Percentiles rank a stretch among this genome's conserved stretches.
Conservation (phyloP, 1,140 invertebrate genomes). For the Drosophila sp. region DNA sequence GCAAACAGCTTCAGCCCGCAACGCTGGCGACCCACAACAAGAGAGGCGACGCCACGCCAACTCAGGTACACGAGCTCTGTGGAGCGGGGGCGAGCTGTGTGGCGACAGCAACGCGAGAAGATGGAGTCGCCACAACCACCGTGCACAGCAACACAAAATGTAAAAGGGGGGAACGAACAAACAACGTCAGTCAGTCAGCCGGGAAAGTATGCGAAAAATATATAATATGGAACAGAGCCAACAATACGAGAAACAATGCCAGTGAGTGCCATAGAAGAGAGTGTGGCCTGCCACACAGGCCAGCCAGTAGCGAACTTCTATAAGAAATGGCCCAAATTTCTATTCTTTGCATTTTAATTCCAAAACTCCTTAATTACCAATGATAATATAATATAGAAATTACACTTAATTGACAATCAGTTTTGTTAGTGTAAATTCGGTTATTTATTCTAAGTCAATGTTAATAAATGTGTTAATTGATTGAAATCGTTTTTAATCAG, state of each 20-base stretch:
- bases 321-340: not conserved
- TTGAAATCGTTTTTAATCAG: too few relatives aligned
- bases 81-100: not conserved
- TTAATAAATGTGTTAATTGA: too few relatives aligned
- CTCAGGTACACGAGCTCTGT: constrained; percentile 14
- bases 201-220: constrained; percentile 66
- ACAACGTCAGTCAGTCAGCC: constrained; percentile 68
- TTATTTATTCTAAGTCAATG: too few relatives aligned
- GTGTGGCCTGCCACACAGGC: not conserved
- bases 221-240: constrained; percentile 69
- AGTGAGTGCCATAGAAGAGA: constrained; percentile 52
- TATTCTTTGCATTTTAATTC: not conserved
- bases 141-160: constrained; percentile 38
- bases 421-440: too few relatives aligned
- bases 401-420: too few relatives aligned
- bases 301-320: constrained; percentile 51
- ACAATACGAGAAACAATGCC: constrained; percentile 57
- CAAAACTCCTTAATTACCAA: too few relatives aligned
- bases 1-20: constrained; percentile 52
- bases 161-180: not conserved
- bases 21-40: constrained; percentile 70
- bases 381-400: too few relatives aligned
- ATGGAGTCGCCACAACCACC: constrained; percentile 47
- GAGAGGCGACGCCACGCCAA: constrained; percentile 33
- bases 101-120: constrained; percentile 31